Percentiles rank a stretch among this genome's conserved stretches.
Evolutionary conservation across 2,113 vertebrate species (phyloP).

Genomic region (Channa maculata): DNA sequence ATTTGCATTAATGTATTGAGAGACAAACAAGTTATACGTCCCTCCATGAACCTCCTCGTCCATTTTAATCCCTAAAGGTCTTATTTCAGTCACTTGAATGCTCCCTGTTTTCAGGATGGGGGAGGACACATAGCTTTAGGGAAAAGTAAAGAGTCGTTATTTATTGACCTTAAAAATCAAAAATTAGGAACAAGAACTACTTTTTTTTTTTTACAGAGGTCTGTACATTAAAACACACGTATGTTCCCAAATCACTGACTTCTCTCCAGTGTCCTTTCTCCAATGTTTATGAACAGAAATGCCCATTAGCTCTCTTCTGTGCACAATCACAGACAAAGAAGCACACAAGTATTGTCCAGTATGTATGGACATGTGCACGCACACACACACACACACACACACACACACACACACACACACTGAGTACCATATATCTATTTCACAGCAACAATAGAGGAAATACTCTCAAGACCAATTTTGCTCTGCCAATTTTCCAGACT

Average conservation of each 20-base stretch:
- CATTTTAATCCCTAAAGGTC: constrained; percentile 40
- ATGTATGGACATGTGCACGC: constrained; percentile 1
- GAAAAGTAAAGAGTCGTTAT: constrained; percentile 26
- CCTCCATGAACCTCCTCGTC: constrained; percentile 31
- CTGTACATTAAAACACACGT: constrained; percentile 74
- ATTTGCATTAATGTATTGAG: constrained; percentile 41
- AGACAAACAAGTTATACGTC: constrained; percentile 23
- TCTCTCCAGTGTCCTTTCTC: constrained; percentile 44
- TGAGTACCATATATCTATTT: constrained; percentile 65
- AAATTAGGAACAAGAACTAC: constrained; percentile 70
- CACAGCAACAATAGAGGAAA: constrained; percentile 66
- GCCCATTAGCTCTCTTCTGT: constrained; percentile 34
- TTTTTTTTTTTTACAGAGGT: constrained; percentile 78
- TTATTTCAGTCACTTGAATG: constrained; percentile 34
- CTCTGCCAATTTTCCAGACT: constrained; percentile 34
- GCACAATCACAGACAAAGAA: constrained; percentile 40
- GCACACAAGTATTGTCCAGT: constrained; percentile 31
- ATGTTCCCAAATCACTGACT: constrained; percentile 47
- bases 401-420: constrained; percentile 51
- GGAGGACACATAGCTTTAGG: constrained; percentile 15
- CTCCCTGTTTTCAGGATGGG: constrained; percentile 32
- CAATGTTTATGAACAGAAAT: constrained; percentile 52
- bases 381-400: constrained; percentile 52
- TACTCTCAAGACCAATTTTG: constrained; percentile 13
- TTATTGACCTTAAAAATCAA: constrained; percentile 50